Evolutionary conservation across 2,888 invertebrate species (phyloP).

Genomic region (Thereva nobilitata): DNA sequence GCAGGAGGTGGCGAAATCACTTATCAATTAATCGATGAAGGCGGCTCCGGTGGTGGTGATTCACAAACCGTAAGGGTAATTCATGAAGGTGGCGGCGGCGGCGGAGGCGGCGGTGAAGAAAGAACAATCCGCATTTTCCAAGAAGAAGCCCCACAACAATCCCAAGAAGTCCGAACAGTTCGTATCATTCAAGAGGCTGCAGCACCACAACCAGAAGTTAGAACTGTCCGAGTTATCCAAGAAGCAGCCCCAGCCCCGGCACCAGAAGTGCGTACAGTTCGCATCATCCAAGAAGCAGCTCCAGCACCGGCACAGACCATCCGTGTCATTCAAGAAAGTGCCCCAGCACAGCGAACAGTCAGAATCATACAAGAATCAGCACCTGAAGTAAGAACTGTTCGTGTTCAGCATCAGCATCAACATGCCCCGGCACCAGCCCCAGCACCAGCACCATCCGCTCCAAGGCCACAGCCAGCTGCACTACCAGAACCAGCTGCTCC

Average conservation of each 20-base stretch:
- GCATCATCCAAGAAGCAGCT: background rate
- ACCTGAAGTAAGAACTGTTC: background rate
- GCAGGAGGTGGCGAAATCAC: no score
- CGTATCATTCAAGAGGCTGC: no score
- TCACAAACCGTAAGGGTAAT: no score
- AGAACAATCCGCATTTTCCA: background rate
- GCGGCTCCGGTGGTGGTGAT: no score
- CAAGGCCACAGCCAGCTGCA: background rate
- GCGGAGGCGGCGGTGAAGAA: background rate
- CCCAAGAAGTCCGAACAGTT: background rate
- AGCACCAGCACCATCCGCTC: background rate
- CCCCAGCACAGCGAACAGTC: background rate
- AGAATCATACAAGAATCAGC: background rate
- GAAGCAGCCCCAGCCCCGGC: no score
- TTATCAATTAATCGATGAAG: no score
- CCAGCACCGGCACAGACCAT: background rate
- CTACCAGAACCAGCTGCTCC: background rate
- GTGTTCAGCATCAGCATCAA: background rate
- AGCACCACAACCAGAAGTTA: no score
- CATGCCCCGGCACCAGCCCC: background rate
- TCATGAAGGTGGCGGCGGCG: no score
- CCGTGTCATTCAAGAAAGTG: constrained; percentile 5
- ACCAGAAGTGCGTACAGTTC: no score
- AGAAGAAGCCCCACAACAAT: background rate
- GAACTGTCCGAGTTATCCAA: no score